Evolutionary conservation across 1,140 invertebrate genomes (phyloP).

Genomic region (Micrasema minimum): DNA sequence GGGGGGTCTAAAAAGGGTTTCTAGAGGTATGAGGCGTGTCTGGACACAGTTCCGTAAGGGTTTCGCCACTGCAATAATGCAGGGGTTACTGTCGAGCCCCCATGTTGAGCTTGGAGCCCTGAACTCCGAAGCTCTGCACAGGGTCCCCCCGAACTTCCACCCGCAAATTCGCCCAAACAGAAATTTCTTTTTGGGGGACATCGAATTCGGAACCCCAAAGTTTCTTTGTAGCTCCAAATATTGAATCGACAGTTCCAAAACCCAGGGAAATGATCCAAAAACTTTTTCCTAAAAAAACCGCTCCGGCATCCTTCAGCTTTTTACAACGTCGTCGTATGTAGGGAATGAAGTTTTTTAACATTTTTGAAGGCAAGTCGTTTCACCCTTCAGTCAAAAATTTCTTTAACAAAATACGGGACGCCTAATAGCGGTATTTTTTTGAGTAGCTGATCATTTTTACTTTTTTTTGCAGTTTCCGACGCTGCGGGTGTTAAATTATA

Average conservation of each 20-base stretch:
- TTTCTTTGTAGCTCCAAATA: slow-evolving; percentile 91
- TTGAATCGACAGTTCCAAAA: slow-evolving; percentile 88
- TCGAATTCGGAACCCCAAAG: slow-evolving; percentile 73
- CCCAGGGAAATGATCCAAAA: slow-evolving; percentile 99
- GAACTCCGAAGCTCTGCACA: slow-evolving; percentile 86
- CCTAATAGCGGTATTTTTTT: slow-evolving; percentile 73
- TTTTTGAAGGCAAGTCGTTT: slow-evolving; percentile 93
- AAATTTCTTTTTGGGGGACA: slow-evolving; percentile 43
- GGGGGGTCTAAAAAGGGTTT: slow-evolving; percentile 98
- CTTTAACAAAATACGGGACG: slow-evolving; percentile 90
- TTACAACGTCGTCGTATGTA: slow-evolving; percentile 92
- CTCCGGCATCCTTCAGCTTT: slow-evolving; percentile 78
- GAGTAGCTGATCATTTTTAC: slow-evolving; percentile 30
- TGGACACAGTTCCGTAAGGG: slow-evolving; percentile 95
- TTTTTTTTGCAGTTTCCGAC: slow-evolving; percentile 8
- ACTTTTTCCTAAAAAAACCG: slow-evolving; percentile 92
- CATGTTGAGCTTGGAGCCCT: slow-evolving; percentile 93
- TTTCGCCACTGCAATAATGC: slow-evolving; percentile 94
- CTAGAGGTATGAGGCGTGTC: slow-evolving; percentile 93
- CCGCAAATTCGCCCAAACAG: slow-evolving; percentile 81
- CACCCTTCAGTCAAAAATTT: slow-evolving; percentile 92
- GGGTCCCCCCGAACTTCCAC: slow-evolving; percentile 97
- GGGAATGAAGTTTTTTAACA: slow-evolving; percentile 91
- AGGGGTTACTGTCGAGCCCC: slow-evolving; percentile 95
- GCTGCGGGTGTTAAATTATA: slow-evolving; percentile 25